phyloP scores from a whole-genome alignment of 2,113 vertebrate genomes.

The Oryzias curvinotus region DNA sequence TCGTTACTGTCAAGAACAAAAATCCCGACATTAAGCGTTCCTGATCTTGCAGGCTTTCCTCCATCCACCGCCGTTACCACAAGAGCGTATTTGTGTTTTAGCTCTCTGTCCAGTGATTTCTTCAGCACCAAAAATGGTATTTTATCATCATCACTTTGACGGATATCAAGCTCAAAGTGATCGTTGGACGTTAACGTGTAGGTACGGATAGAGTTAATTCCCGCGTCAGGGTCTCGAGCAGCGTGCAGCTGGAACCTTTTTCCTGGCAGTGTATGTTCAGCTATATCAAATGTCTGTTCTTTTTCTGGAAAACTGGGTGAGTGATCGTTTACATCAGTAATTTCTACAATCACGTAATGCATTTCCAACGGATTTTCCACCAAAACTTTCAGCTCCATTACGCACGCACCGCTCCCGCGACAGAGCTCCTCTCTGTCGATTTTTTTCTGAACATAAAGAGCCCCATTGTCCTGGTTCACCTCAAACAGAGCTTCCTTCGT shows the following conservation, averaged over 20 bases:
- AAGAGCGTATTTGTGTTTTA: constrained; percentile 6
- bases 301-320: constrained; percentile 54
- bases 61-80: constrained; percentile 63
- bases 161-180: constrained; percentile 56
- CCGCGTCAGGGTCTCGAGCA: constrained; percentile 59
- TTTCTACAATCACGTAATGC: constrained; percentile 63
- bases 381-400: constrained; percentile 65
- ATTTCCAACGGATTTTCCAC: constrained; percentile 72
- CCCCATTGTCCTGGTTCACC: constrained; percentile 70
- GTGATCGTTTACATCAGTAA: constrained; percentile 73
- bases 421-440: constrained; percentile 72
- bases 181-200: constrained; percentile 63
- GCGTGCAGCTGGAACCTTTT: constrained; percentile 63
- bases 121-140: constrained; percentile 57
- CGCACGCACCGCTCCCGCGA: constrained; percentile 39
- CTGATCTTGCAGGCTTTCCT: constrained; percentile 56
- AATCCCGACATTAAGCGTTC: constrained; percentile 44
- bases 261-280: constrained; percentile 52
- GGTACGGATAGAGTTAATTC: constrained; percentile 54
- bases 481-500: constrained; percentile 53
- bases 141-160: constrained; percentile 45
- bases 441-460: constrained; percentile 57
- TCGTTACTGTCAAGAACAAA: constrained; percentile 67
- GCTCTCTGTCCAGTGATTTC: constrained; percentile 66
- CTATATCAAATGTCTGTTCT: constrained; percentile 57